Percentiles rank a stretch among this genome's conserved stretches.
phyloP scores from a whole-genome alignment of 2,888 invertebrate species.

The Melipona bicolor region DNA sequence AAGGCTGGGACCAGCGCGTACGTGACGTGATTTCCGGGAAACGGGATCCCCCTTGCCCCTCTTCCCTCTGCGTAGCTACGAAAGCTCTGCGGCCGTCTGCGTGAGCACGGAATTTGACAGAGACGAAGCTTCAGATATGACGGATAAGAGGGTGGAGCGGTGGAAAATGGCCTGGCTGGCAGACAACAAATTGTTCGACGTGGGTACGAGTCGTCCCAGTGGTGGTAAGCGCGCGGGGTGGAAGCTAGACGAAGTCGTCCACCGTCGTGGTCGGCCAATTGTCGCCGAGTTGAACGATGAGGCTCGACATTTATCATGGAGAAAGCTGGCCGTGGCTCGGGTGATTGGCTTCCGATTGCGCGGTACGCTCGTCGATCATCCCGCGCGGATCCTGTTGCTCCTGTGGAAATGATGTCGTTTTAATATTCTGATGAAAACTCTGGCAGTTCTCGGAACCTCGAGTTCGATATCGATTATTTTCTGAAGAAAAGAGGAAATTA shows the following conservation, averaged over 20 bases:
- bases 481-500: neutral
- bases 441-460: neutral
- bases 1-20: conserved; percentile 51
- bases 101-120: conserved; percentile 60
- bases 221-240: neutral
- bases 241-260: conserved; percentile 30
- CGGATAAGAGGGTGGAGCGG: conserved; percentile 56
- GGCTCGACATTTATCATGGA: conserved; percentile 40
- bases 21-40: conserved; percentile 68
- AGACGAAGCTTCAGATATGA: conserved; percentile 69
- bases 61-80: neutral
- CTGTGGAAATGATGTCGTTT: neutral
- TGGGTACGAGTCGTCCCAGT: conserved; percentile 56
- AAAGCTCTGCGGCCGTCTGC: conserved; percentile 6
- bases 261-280: conserved; percentile 26
- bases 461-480: neutral
- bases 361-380: conserved; percentile 10
- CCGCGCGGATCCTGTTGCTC: neutral
- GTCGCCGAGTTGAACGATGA: conserved; percentile 29
- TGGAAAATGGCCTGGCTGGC: conserved; percentile 63
- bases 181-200: conserved; percentile 70
- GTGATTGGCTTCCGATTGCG: conserved; percentile 34
- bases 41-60: conserved; percentile 49
- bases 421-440: neutral
- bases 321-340: neutral